phyloP scores from a whole-genome alignment of 2,888 invertebrate species.

The Lycaena phlaeas region DNA sequence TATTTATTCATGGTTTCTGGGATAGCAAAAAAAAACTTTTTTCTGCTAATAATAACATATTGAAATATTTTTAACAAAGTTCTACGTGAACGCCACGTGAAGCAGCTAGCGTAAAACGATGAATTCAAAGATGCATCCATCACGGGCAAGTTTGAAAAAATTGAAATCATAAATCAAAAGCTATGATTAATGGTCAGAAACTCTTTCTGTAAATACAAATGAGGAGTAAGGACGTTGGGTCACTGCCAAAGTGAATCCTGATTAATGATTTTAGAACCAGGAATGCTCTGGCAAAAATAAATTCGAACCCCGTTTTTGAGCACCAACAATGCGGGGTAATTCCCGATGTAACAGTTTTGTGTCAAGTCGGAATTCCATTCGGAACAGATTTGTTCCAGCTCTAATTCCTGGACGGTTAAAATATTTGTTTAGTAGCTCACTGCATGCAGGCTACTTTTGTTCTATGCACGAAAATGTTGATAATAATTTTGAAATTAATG shows the following conservation, averaged over 20 bases:
- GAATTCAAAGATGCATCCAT: slow-evolving; percentile 14
- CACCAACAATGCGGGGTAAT: slow-evolving; percentile 7
- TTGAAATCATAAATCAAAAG: slow-evolving; percentile 62
- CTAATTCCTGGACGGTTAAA: background rate
- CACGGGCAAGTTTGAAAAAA: slow-evolving; percentile 42
- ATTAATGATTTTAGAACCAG: slow-evolving; percentile 67
- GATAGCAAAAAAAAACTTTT: too few species aligned
- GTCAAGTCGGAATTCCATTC: slow-evolving; percentile 8
- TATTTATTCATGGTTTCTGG: too few species aligned
- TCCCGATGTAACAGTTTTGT: slow-evolving; percentile 9
- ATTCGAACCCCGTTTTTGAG: slow-evolving; percentile 33
- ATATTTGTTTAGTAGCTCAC: slow-evolving; percentile 1
- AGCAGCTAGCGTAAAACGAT: background rate
- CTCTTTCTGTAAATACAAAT: slow-evolving; percentile 69
- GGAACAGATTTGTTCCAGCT: background rate
- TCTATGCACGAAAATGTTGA: too few species aligned
- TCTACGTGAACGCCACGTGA: too few species aligned
- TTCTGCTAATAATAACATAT: too few species aligned
- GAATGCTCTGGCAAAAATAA: slow-evolving; percentile 52
- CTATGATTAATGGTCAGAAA: slow-evolving; percentile 62
- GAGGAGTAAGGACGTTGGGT: slow-evolving; percentile 64
- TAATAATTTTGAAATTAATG: too few species aligned
- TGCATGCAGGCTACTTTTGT: background rate
- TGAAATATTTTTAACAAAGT: too few species aligned
- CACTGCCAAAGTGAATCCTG: slow-evolving; percentile 66